Base-by-base conservation (phyloP, 1,140 invertebrate species). In the Drosophila parvula region DNA sequence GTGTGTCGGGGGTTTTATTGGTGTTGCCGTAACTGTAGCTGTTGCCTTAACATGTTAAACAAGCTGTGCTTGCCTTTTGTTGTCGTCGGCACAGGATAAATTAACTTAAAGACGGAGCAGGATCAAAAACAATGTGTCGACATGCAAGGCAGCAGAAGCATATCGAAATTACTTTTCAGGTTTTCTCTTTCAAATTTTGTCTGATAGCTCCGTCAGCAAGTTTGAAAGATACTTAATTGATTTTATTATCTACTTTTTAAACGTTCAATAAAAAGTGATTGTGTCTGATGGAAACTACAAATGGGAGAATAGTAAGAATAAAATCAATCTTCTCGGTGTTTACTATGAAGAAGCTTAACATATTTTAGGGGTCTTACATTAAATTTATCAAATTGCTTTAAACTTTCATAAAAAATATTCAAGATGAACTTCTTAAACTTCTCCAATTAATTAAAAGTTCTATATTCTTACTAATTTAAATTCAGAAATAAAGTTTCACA, bases 41-140 rank as follows among this genome's bases (percentile, higher is more conserved):
- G 73, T 75, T 77, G 71, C 60, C 71, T 65, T 51, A 48, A 78
- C 74, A 82, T 71, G 74, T 78, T 69, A 38, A 74, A 74, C 79
- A 69, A 81, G 79, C 69, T 78, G 45, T 61, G 51, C 61, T 47
- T 40, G 55, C 28, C 41, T 43, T 48, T 71, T 59, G 50, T 36
- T 58, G 51, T 38, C 43, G 32, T 53, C 50, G 47, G 14, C 47
- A n/a, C 44, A 71, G 67, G 67, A 71, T 71, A 69, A 71, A 71
- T 47, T 57, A 71, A 71, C 68, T 71, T 71, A 43, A 11, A 40
- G 34, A 48, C 28, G 65, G 16, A 38, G 30, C 34, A 48, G 43
- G 36, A 36, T 11, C 18, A 16, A 32, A 40, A 47, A 40, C 32
- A 22, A 70, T 38, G 68, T 71, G 68, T 59, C 34, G 65, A 71